Percentiles rank a stretch among this genome's conserved stretches.
Conservation (phyloP, 2,888 invertebrate species). For the Ochropleura leucogaster region DNA sequence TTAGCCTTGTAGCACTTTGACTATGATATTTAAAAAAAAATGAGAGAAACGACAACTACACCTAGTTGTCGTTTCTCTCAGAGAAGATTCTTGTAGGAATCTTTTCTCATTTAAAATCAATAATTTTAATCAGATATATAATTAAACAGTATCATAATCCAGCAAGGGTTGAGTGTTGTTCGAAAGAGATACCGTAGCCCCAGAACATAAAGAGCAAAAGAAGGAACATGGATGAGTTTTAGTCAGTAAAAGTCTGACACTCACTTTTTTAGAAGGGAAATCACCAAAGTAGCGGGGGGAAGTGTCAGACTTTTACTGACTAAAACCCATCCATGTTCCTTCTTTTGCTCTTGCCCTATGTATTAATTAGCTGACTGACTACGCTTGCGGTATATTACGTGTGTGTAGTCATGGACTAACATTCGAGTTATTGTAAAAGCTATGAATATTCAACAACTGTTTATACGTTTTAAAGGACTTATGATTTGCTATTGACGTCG, state of each 20-base stretch:
- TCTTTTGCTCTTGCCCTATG: too few species aligned
- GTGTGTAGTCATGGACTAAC: slow-evolving; percentile 49
- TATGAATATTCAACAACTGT: slow-evolving; percentile 66
- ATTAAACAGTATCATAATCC: neutral
- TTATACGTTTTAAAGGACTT: slow-evolving; percentile 55
- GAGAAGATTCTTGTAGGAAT: neutral
- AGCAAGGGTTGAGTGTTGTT: too few species aligned
- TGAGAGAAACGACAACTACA: too few species aligned
- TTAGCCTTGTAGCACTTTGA: neutral
- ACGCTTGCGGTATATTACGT: neutral
- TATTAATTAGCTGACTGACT: too few species aligned
- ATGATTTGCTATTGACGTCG: slow-evolving; percentile 54
- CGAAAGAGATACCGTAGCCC: too few species aligned
- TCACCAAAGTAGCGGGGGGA: too few species aligned
- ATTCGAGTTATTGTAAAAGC: slow-evolving; percentile 57
- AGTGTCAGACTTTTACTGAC: too few species aligned
- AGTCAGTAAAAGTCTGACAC: too few species aligned
- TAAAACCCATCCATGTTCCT: too few species aligned
- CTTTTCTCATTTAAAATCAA: neutral
- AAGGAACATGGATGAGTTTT: too few species aligned
- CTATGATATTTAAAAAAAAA: neutral
- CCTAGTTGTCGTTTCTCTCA: neutral
- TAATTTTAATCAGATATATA: neutral
- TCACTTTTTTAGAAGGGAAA: too few species aligned
- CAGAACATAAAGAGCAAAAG: too few species aligned